Evolutionary conservation across 2,113 vertebrate genomes (phyloP).

Genomic region (Myrmecophaga tridactyla): DNA sequence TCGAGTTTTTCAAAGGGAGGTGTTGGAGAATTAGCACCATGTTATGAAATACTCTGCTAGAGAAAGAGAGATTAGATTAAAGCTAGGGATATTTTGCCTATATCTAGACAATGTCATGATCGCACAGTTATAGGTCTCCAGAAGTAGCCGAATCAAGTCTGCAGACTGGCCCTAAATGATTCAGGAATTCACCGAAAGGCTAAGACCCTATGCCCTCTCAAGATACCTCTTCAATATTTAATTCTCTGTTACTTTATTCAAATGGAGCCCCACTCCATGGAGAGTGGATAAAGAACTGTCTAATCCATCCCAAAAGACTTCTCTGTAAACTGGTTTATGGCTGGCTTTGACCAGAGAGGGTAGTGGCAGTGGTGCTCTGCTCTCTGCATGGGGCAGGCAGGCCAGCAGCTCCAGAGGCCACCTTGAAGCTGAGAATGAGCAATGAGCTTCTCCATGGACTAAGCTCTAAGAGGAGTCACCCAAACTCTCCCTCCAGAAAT

Average conservation of each 20-base stretch:
- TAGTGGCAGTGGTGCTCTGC: accelerated
- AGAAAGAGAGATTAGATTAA: background rate
- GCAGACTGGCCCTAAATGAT: background rate
- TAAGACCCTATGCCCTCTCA: background rate
- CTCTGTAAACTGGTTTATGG: background rate
- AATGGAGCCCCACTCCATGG: background rate
- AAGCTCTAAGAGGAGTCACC: background rate
- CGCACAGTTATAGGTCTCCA: background rate
- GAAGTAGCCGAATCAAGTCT: background rate
- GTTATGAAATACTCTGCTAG: background rate
- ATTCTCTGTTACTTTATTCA: slow-evolving; percentile 1
- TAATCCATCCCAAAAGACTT: background rate
- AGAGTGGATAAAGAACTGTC: background rate
- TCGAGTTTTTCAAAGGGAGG: background rate
- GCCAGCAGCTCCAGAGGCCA: background rate
- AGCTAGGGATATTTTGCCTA: background rate
- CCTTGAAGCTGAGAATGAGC: background rate
- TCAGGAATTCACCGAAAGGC: background rate
- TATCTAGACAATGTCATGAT: background rate
- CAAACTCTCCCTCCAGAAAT: background rate
- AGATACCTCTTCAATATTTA: background rate
- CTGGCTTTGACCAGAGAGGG: background rate
- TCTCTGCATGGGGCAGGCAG: background rate
- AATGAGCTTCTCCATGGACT: background rate
- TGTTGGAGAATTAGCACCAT: background rate